Percentiles rank a stretch among this genome's conserved stretches.
These are phyloP conservation scores for Noctua comes DNA, from an alignment of 2,888 invertebrate species.

Conservation along the genomic window DNA sequence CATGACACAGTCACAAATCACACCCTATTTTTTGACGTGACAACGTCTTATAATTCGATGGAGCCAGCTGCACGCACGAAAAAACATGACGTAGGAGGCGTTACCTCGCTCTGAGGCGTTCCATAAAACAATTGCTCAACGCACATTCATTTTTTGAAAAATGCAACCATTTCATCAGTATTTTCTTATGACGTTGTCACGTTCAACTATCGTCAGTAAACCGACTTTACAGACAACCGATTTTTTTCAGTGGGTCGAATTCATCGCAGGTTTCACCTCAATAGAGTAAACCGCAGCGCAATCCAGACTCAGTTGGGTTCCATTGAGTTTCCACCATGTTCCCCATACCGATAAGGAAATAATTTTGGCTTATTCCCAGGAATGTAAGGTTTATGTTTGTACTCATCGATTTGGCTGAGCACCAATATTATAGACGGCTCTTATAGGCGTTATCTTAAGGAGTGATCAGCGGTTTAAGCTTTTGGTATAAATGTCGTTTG, in stretches of 20 bases:
- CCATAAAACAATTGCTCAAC: no score
- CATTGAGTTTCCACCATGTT: neutral
- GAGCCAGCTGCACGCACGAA: no score
- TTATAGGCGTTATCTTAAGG: neutral
- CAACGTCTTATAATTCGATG: no score
- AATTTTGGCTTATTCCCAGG: neutral
- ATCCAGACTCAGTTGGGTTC: neutral
- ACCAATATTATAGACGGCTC: slow-evolving; percentile 16
- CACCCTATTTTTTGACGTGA: no score
- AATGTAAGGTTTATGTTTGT: slow-evolving; percentile 1
- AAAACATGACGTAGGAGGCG: no score
- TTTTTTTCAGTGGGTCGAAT: neutral
- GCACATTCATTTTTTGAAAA: no score
- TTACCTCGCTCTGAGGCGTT: no score
- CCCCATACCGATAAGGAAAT: neutral
- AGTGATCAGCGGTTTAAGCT: neutral
- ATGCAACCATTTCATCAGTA: no score
- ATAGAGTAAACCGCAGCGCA: neutral
- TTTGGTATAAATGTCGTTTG: neutral
- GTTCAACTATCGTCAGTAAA: no score
- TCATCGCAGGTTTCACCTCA: neutral
- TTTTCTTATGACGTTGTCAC: no score
- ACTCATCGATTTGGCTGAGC: slow-evolving; percentile 13
- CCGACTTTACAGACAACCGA: no score
- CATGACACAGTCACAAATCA: neutral